Base-by-base conservation (phyloP, 2,888 invertebrate species). In the Cartodere bifasciata region DNA sequence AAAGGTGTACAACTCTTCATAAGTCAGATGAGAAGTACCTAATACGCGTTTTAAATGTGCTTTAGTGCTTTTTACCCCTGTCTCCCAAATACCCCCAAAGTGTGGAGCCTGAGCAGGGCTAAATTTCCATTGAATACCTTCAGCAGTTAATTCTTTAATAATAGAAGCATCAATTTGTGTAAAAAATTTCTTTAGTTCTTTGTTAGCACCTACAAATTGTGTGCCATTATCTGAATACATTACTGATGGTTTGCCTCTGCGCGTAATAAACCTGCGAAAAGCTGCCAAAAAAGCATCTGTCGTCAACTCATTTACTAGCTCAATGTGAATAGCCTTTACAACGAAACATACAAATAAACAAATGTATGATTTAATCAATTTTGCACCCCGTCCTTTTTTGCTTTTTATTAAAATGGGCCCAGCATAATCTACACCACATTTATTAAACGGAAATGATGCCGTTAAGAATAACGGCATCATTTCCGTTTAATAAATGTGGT, bases 81-180 rank as follows among this genome's bases (percentile, higher is more conserved):
- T 41, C 31, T 52, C 50, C 47, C 47, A 49, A 3, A 48, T 25
- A 4, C 49, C 48, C 5, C 50, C 47, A 28, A 44, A 44, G 31
- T 50, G 42, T 2, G 47, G 45, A 10, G 44, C 34, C n/a, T 29
- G 24, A 7, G 46, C 41, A 4, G 46, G 46, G 15, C 44, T 49
- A 27, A 50, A 52, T 17, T 45, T 35, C 47, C 49, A 51, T 3
- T 28, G 22, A 4, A 48, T 43, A 6, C 35, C 36, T 12, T 39
- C 23, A 9, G 23, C 27, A 5, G 34, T 17, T 21, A 42, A 2
- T 21, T 34, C n/a, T 13, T 35, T 23, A 23, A 16, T 5, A 12
- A 35, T 15, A 15, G 6, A 9, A 6, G 6, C 24, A 23, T 5
- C 6, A 10, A 9, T 23, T 6, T 7, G 6, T 7, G 7, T 7